Percentiles rank a stretch among this genome's conserved stretches.
phyloP scores from a whole-genome alignment of 2,888 invertebrate genomes.

The Pollenia labialis region DNA sequence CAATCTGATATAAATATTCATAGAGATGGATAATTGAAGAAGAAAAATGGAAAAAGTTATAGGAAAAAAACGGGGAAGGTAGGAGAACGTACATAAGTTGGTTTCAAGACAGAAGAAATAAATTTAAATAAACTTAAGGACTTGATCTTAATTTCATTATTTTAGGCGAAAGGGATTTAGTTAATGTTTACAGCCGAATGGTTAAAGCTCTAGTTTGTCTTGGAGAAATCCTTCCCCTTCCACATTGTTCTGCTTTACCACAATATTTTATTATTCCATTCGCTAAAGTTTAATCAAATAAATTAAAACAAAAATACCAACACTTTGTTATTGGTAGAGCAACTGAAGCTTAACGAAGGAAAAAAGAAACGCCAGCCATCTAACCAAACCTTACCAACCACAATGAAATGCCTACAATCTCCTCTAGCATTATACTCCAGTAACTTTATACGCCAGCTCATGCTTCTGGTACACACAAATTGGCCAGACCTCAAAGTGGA shows the following conservation, averaged over 20 bases:
- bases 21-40: constrained; percentile 5
- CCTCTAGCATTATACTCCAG: constrained; percentile 12
- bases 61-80: constrained; percentile 14
- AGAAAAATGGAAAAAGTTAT: background rate
- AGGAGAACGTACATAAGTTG: background rate
- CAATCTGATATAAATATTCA: constrained; percentile 59
- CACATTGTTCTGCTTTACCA: constrained; percentile 9
- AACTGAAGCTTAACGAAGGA: constrained; percentile 49
- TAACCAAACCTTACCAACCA: constrained; percentile 29
- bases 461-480: constrained; percentile 43
- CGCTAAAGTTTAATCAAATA: constrained; percentile 72
- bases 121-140: background rate
- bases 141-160: too few species aligned
- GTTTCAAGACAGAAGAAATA: too few species aligned
- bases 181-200: too few species aligned
- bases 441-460: constrained; percentile 20
- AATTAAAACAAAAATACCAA: constrained; percentile 76
- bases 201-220: too few species aligned
- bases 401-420: constrained; percentile 36
- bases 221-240: constrained; percentile 8
- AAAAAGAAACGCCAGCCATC: background rate
- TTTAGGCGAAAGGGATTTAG: too few species aligned
- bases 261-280: constrained; percentile 65
- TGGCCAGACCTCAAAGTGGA: constrained; percentile 48
- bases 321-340: constrained; percentile 62